Evolutionary conservation across 2,113 vertebrate genomes (phyloP), one percentile per base, ranked within the genome.

Genomic region (Shinisaurus crocodilurus): DNA sequence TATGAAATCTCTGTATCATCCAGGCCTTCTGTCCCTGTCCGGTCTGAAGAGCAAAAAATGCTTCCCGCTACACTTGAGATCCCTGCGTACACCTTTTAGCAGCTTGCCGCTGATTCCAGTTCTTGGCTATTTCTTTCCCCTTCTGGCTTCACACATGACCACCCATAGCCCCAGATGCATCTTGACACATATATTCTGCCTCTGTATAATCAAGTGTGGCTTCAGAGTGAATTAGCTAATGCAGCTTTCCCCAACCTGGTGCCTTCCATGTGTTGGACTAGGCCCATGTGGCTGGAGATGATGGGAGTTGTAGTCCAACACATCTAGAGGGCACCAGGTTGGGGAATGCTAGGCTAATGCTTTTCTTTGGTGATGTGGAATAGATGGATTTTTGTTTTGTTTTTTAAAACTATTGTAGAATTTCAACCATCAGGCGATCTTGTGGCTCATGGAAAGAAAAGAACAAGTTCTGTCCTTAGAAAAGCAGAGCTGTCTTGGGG

Each of bases 401-500:
- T 50, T 74, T 48, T 15, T 29, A 43, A 87, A 3, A 40, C 48
- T 70, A 32, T 90, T 94, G 54, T 37, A 70, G 63, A 70, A 67
- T 80, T 93, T 92, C 16, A 89, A 88, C 60, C 32, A 75, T 6
- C 18, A 77, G 89, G 16, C n/a, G 87, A 50, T 87, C 70, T 34
- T 90, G 87, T 37, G 29, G 6, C 18, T 92, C 34, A 85, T 27
- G 40, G 34, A 43, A 63, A 67, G 69, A 76, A 89, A 76, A 83
- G 70, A 89, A 84, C 82, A 89, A 8, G 0, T 7, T 72, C 0
- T 0, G 1, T 32, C 0, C 54, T 43, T 32, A 82, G 70, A 87
- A 90, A 90, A 72, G 54, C 16, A 23, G 63, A 89, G 25, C 4
- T 89, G 8, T 85, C 86, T 90, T 0, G 3, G 82, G 91, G 83